phyloP scores from a whole-genome alignment of 2,888 invertebrate species.

The Macrosiphum euphorbiae region DNA sequence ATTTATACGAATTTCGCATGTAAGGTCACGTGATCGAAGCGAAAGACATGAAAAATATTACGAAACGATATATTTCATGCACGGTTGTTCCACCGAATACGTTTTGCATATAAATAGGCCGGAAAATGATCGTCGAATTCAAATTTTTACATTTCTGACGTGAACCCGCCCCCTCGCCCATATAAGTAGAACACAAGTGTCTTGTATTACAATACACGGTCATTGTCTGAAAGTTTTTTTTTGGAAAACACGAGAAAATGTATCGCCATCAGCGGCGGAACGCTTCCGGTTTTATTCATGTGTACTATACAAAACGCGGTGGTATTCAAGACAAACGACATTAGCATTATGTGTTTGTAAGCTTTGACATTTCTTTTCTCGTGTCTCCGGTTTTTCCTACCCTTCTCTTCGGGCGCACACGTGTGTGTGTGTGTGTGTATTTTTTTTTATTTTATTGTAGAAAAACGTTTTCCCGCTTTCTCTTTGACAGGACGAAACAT shows the following conservation, averaged over 20 bases:
- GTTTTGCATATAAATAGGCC: constrained; percentile 60
- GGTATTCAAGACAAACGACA: constrained; percentile 64
- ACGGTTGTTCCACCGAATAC: constrained; percentile 46
- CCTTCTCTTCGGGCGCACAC: not conserved
- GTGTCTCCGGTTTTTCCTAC: constrained; percentile 49
- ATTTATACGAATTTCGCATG: constrained; percentile 63
- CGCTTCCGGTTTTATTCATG: constrained; percentile 64
- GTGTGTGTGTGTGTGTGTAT: not conserved
- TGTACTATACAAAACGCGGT: constrained; percentile 41
- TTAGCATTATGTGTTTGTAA: constrained; percentile 65
- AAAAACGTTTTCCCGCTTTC: constrained; percentile 64
- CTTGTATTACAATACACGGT: constrained; percentile 54
- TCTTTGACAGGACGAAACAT: constrained; percentile 60
- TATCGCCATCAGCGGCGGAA: constrained; percentile 64
- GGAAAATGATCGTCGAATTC: constrained; percentile 63
- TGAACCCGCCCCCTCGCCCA: not conserved
- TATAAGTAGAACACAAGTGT: constrained; percentile 53
- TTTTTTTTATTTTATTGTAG: constrained; percentile 53
- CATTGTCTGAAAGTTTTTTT: constrained; percentile 63
- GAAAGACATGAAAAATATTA: constrained; percentile 55
- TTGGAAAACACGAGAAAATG: constrained; percentile 61
- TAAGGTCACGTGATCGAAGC: constrained; percentile 59
- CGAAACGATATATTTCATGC: constrained; percentile 59
- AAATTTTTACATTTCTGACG: constrained; percentile 63
- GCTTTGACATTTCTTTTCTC: constrained; percentile 64